phyloP scores from a whole-genome alignment of 2,888 invertebrate genomes.

The Stenolophus ochropezus region DNA sequence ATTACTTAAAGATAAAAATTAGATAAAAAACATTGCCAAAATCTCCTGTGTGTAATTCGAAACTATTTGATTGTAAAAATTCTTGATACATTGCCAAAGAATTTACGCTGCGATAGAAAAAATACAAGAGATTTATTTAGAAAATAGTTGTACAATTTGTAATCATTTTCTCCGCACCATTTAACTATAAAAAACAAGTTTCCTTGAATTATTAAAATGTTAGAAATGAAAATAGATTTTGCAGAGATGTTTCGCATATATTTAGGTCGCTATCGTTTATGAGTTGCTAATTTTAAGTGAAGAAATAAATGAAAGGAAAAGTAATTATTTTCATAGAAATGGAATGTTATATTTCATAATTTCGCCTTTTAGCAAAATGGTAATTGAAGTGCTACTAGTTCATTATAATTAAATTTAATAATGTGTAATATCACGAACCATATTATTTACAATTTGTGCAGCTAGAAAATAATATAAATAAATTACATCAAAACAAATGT shows the following conservation, averaged over 20 bases:
- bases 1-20: background rate
- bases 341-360: background rate
- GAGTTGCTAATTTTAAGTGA: constrained; percentile 6
- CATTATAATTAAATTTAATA: too few relatives aligned
- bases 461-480: too few relatives aligned
- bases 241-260: background rate
- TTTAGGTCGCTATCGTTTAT: constrained; percentile 32
- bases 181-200: background rate
- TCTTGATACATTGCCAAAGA: constrained; percentile 18
- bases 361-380: background rate
- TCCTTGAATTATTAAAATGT: background rate
- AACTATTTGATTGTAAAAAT: constrained; percentile 38
- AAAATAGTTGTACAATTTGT: background rate
- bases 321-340: background rate
- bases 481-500: too few relatives aligned
- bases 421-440: too few relatives aligned
- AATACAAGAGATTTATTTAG: background rate
- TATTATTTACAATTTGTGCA: too few relatives aligned
- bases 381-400: background rate
- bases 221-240: constrained; percentile 2
- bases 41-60: background rate
- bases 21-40: background rate
- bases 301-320: constrained; percentile 17
- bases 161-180: background rate
- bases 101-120: constrained; percentile 20